These are phyloP conservation scores for Callimorpha dominula DNA, from an alignment of 2,888 invertebrate species.

Conservation along the genomic window DNA sequence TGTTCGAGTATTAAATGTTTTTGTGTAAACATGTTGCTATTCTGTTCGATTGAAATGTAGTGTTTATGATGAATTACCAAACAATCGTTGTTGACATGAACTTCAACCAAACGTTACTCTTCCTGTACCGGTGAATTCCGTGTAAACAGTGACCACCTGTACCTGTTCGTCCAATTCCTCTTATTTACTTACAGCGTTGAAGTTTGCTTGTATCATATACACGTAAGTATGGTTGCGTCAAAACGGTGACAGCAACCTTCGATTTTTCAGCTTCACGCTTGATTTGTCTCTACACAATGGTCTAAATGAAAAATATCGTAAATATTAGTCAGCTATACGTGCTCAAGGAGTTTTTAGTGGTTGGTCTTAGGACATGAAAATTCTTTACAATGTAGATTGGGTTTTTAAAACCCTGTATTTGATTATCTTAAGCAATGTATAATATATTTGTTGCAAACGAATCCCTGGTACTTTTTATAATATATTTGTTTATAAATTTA, in stretches of 20 bases:
- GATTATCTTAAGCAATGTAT: background rate
- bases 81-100: constrained; percentile 51
- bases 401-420: background rate
- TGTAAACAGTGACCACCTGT: constrained; percentile 25
- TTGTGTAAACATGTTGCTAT: constrained; percentile 1
- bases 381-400: background rate
- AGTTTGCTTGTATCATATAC: background rate
- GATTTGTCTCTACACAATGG: constrained; percentile 27
- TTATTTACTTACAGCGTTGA: background rate
- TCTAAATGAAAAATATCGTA: constrained; percentile 27
- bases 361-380: background rate
- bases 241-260: constrained; percentile 38
- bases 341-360: constrained; percentile 19
- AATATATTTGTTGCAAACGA: background rate
- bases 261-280: constrained; percentile 46
- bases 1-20: constrained; percentile 11
- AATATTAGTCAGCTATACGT: constrained; percentile 21
- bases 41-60: constrained; percentile 6
- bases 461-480: too few species aligned
- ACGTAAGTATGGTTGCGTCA: background rate
- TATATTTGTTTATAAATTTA: too few species aligned
- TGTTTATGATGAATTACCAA: constrained; percentile 8
- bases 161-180: background rate
- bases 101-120: constrained; percentile 49
- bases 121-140: constrained; percentile 28